Conservation (phyloP, 2,113 vertebrate genomes). For the Oreochromis niloticus region DNA sequence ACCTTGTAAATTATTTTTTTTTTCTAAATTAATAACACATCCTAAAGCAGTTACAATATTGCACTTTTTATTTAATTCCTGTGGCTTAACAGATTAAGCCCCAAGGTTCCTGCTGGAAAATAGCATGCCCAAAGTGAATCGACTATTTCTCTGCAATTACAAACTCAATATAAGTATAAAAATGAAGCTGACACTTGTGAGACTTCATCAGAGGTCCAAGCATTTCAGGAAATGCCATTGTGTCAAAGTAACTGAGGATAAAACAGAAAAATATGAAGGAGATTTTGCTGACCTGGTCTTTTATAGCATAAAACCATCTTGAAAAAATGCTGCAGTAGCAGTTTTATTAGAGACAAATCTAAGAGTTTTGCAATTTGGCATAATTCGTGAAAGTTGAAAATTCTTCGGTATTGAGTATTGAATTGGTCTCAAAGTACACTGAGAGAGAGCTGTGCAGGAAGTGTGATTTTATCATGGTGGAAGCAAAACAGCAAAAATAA, state of each 20-base stretch:
- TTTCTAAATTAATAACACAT: background rate
- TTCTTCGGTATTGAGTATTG: background rate
- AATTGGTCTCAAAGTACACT: background rate
- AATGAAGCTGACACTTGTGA: background rate
- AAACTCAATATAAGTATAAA: background rate
- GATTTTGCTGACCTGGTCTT: background rate
- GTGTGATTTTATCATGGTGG: background rate
- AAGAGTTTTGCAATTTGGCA: background rate
- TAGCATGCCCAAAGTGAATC: background rate
- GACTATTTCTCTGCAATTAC: background rate
- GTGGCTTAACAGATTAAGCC: rapidly evolving
- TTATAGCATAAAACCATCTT: background rate
- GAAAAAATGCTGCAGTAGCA: background rate
- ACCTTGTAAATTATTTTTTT: background rate
- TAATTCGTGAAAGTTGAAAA: background rate
- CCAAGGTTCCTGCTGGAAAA: background rate
- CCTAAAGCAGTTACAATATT: background rate
- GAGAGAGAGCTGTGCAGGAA: background rate
- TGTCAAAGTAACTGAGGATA: background rate
- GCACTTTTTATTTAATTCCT: background rate
- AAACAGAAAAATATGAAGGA: background rate
- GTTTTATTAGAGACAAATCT: background rate
- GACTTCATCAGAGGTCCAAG: background rate
- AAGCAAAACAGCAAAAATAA: too few relatives aligned
- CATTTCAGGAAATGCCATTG: background rate